A percentile compares a stretch with the other conserved stretches of the same genome.
Evolutionary conservation across 2,888 invertebrate genomes (phyloP).

Genomic region (Conchocele bisecta): DNA sequence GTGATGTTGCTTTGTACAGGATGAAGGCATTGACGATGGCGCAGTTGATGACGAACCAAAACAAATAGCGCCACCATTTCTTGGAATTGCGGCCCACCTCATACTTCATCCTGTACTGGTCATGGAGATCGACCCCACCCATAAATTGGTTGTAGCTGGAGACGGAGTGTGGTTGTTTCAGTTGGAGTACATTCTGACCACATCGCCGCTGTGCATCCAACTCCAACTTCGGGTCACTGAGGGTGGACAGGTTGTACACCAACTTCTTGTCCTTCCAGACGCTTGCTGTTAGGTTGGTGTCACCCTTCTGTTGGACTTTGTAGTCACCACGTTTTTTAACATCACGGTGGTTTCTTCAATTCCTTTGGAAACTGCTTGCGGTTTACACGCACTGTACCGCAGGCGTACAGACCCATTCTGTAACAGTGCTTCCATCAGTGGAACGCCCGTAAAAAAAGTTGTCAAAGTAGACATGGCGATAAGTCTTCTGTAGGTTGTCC

Average conservation of each 20-base stretch:
- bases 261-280: too few species aligned
- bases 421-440: conserved; percentile 10
- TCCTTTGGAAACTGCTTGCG: conserved; percentile 32
- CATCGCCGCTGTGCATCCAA: neutral
- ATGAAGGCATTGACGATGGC: conserved; percentile 45
- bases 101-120: conserved; percentile 41
- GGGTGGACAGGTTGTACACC: conserved; percentile 29
- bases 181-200: conserved; percentile 1
- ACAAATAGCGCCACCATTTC: conserved; percentile 47
- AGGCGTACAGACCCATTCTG: conserved; percentile 36
- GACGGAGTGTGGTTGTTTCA: conserved; percentile 38
- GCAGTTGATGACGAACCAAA: conserved; percentile 43
- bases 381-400: conserved; percentile 33
- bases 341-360: conserved; percentile 34
- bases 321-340: conserved; percentile 18
- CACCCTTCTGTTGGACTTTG: conserved; percentile 17
- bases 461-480: too few species aligned
- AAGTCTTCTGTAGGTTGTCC: conserved; percentile 19
- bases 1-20: conserved; percentile 5
- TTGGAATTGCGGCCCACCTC: conserved; percentile 36
- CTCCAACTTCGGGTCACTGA: conserved; percentile 26
- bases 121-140: conserved; percentile 53
- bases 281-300: too few species aligned
- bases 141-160: conserved; percentile 45
- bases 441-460: conserved; percentile 15